Conservation (phyloP, 92 coral and sea anemone species). For the Porites cylindrica region DNA sequence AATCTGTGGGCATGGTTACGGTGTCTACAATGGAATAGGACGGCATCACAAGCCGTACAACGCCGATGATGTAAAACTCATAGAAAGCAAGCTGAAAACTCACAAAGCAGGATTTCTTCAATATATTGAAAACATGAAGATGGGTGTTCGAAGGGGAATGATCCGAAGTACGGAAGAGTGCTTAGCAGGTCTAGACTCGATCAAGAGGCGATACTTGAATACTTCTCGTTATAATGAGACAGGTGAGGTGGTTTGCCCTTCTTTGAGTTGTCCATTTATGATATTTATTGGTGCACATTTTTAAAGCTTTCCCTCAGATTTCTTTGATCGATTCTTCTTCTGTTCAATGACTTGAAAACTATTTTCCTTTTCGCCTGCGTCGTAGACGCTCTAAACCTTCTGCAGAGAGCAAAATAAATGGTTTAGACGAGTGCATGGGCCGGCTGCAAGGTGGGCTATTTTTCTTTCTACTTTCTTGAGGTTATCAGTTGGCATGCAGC, state of each 20-base stretch:
- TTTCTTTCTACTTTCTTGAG: too few species aligned
- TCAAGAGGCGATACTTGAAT: conserved; percentile 70
- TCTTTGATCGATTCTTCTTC: too few species aligned
- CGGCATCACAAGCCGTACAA: conserved; percentile 64
- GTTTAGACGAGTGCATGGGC: too few species aligned
- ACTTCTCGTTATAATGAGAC: conserved; percentile 72
- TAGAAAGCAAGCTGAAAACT: conserved; percentile 56
- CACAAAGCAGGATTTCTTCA: conserved; percentile 63
- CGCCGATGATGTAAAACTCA: conserved; percentile 6
- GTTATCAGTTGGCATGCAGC: too few species aligned
- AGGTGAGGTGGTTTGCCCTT: conserved; percentile 60
- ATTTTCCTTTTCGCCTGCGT: too few species aligned
- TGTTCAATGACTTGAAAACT: too few species aligned
- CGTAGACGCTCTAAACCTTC: too few species aligned
- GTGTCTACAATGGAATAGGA: conserved; percentile 48
- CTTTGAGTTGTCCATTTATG: too few species aligned
- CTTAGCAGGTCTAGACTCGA: conserved; percentile 81
- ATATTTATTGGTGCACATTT: too few species aligned
- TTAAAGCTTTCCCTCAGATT: too few species aligned
- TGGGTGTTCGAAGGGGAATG: conserved; percentile 87
- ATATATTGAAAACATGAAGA: conserved; percentile 84
- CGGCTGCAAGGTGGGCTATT: too few species aligned
- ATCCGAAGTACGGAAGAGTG: conserved; percentile 77
- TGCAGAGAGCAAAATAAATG: too few species aligned
- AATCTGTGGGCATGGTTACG: conserved; percentile 66